A percentile compares a stretch with the other conserved stretches of the same genome.
These are phyloP conservation scores for Alexandromys fortis DNA, from an alignment of 2,113 vertebrate genomes.

Conservation along the genomic window DNA sequence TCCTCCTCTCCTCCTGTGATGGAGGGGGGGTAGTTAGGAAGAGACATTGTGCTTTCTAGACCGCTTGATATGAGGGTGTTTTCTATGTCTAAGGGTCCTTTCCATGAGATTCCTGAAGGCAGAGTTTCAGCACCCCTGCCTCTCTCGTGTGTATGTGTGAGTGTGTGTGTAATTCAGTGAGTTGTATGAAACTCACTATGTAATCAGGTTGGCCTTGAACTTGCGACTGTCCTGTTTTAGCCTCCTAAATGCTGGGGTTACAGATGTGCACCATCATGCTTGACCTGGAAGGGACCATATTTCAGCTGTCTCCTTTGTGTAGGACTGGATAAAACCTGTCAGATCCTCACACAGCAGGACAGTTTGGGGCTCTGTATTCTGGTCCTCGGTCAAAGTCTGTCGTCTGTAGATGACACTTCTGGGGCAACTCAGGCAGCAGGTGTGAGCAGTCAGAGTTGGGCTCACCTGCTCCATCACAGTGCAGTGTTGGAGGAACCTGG, in stretches of 20 bases:
- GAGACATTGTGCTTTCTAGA: neutral
- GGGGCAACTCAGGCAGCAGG: neutral
- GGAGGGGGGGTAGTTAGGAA: neutral
- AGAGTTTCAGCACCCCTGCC: neutral
- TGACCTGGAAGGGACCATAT: constrained; percentile 71
- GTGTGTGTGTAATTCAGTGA: neutral
- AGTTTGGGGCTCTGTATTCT: neutral
- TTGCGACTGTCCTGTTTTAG: neutral
- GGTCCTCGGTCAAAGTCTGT: neutral
- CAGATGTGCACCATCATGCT: too few relatives aligned
- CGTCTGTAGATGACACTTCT: neutral
- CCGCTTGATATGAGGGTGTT: constrained; percentile 51
- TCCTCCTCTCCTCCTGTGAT: neutral
- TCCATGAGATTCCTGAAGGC: constrained; percentile 77
- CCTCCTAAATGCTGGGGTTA: neutral
- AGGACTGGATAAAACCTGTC: constrained; percentile 65
- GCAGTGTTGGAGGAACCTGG: neutral
- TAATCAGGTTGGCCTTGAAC: neutral
- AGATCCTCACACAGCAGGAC: neutral
- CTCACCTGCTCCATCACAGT: neutral
- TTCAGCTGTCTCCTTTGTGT: constrained; percentile 84
- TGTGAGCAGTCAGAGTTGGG: neutral
- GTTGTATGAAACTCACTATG: neutral
- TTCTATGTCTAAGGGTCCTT: constrained; percentile 38
- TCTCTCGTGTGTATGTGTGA: neutral